These are phyloP conservation scores for Limnephilus lunatus DNA, from an alignment of 2,888 invertebrate genomes.

Conservation along the genomic window DNA sequence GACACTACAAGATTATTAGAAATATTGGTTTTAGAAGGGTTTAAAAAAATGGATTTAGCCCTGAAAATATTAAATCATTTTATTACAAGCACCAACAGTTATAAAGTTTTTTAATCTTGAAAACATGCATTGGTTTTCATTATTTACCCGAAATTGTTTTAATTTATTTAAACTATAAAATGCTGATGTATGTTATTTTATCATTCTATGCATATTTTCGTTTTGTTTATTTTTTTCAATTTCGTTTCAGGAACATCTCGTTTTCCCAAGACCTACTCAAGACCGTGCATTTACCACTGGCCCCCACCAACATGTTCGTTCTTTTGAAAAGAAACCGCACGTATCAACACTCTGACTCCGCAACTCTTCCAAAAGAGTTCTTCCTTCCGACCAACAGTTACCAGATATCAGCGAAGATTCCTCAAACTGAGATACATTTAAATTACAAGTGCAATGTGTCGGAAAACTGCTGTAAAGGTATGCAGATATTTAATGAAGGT, in stretches of 20 bases:
- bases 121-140: too few relatives aligned
- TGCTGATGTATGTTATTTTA: neutral
- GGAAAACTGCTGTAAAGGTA: slow-evolving; percentile 72
- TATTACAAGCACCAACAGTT: too few relatives aligned
- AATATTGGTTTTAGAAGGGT: too few relatives aligned
- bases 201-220: neutral
- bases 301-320: slow-evolving; percentile 76
- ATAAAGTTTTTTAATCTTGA: too few relatives aligned
- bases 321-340: slow-evolving; percentile 72
- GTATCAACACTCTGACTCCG: neutral
- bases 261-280: slow-evolving; percentile 74
- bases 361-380: slow-evolving; percentile 68
- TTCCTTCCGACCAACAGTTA: slow-evolving; percentile 72
- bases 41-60: too few relatives aligned
- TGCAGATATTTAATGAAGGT: slow-evolving; percentile 73
- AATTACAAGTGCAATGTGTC: slow-evolving; percentile 68
- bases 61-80: too few relatives aligned
- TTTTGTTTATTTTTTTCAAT: neutral
- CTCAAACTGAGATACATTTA: slow-evolving; percentile 72
- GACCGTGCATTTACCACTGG: slow-evolving; percentile 72
- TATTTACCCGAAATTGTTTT: too few relatives aligned
- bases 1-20: too few relatives aligned
- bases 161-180: too few relatives aligned
- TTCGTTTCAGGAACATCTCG: slow-evolving; percentile 73
- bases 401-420: slow-evolving; percentile 71